Evolutionary conservation across 2,113 vertebrate genomes (phyloP), one percentile per base, ranked within the genome.

Genomic region (Erythrocercus mccallii): DNA sequence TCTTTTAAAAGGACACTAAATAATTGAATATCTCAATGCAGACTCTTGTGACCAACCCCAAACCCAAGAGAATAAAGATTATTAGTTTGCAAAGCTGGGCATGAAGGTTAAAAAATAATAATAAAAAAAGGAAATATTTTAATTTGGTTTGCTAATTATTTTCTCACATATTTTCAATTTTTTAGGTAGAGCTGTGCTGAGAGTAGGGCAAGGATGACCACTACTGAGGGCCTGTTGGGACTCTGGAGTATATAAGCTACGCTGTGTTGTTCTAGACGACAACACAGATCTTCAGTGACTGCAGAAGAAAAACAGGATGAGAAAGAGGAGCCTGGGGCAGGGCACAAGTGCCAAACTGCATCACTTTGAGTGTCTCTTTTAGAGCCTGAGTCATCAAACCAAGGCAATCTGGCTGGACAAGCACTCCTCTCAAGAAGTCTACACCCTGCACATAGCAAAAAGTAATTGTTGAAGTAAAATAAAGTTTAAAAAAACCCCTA

Each of bases 1-100:
- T 61, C 81, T 96, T 88, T 95, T 95, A 78, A 93, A 89, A 82
- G 77, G 72, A 83, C 0, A 23, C 20, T 96, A 84, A 97, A 97
- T 97, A 96, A 96, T 96, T 95, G 0, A 97, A 28, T 64, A 74
- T 69, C 44, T 81, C 54, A 21, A 15, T 51, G 28, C 61, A 73
- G 60, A 68, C 48, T 77, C 21, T 48, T 95, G 69, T 56, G 81
- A 82, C 9, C 42, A 65, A 48, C 30, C 44, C 28, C n/a, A 65
- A 54, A 40, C 88, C 56, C 92, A 74, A 68, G 91, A 95, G 94
- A 92, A 82, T 82, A 86, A 88, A 79, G 31, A 91, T 40, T 30
- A 86, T 94, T 89, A 83, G 25, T 89, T 79, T 93, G 86, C 82
- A 95, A 92, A 94, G 42, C 24, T 15, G 18, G 53, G 51, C 51